Evolutionary conservation across 2,888 invertebrate species (phyloP), one percentile per base, ranked within the genome.

Genomic region (Noctua janthe): DNA sequence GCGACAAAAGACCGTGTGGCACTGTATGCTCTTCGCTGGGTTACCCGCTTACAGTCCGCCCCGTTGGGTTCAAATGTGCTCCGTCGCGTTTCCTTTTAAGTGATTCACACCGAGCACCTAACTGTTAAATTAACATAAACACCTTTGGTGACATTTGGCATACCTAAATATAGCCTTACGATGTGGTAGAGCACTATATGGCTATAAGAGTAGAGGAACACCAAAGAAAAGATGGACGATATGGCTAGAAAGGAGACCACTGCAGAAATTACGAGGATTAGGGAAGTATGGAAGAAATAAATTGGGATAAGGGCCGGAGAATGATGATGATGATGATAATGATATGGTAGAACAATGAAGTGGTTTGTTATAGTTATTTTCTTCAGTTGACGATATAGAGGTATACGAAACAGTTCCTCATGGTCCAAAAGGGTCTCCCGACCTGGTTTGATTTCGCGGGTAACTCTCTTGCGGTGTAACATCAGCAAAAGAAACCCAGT

Each of bases 21-120:
- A 47, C 23, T n/a, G 67, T n/a, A 47, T n/a, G 47, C 69, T 47
- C n/a, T n/a, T 3, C 15, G 15, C 15, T 10, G n/a, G 29, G n/a
- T 67, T 69, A 69, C n/a, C 47, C 47, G 47, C n/a, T 47, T 17
- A 47, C 69, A 7, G 17, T 47, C n/a, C 47, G 47, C 69, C 47
- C 15, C 17, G 69, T 47, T 69, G 69, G 8, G n/a, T 69, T 15
- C n/a, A 47, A 69, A 69, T 69, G 47, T n/a, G 69, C 47, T 69
- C 69, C 69, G 69, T 69, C 47, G 47, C n/a, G n/a, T 69, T 69
- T 47, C 69, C 69, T 29, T n/a, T 3, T n/a, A 15, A 47, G 69
- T 69, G 15, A 47, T n/a, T 69, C 69, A 47, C 69, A 47, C 69
- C 0, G 69, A 69, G 69, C 3, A 47, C n/a, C 15, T n/a, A 7